phyloP scores from a whole-genome alignment of 2,888 invertebrate species.

The Spilosoma lubricipeda region DNA sequence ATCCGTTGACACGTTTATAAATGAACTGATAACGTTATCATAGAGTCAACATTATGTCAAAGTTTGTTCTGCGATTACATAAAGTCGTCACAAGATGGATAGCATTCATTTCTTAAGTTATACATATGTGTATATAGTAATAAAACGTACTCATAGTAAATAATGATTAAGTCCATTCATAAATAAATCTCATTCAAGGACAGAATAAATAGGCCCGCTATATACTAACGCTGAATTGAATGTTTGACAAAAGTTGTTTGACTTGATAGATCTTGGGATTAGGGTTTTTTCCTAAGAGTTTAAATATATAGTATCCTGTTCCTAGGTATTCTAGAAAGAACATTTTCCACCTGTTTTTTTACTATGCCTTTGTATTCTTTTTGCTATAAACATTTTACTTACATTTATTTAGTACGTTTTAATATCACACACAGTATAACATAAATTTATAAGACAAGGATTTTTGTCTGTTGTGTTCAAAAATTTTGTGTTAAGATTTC shows the following conservation, averaged over 20 bases:
- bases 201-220: neutral
- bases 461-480: no score
- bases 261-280: neutral
- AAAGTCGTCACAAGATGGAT: slow-evolving; percentile 4
- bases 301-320: no score
- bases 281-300: no score
- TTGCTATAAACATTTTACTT: neutral
- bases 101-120: neutral
- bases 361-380: neutral
- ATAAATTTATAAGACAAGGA: neutral
- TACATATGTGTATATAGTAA: slow-evolving; percentile 1
- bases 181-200: neutral
- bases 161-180: neutral
- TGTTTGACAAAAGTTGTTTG: neutral
- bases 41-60: slow-evolving; percentile 46
- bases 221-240: neutral
- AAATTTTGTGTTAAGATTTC: no score
- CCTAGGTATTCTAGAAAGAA: no score
- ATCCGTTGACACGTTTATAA: slow-evolving; percentile 27
- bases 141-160: slow-evolving; percentile 5
- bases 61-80: slow-evolving; percentile 23
- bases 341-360: no score
- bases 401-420: neutral
- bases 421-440: neutral
- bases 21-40: slow-evolving; percentile 46